Conservation (phyloP, 2,797 vertebrate genomes). For the Cossypha polioptera region DNA sequence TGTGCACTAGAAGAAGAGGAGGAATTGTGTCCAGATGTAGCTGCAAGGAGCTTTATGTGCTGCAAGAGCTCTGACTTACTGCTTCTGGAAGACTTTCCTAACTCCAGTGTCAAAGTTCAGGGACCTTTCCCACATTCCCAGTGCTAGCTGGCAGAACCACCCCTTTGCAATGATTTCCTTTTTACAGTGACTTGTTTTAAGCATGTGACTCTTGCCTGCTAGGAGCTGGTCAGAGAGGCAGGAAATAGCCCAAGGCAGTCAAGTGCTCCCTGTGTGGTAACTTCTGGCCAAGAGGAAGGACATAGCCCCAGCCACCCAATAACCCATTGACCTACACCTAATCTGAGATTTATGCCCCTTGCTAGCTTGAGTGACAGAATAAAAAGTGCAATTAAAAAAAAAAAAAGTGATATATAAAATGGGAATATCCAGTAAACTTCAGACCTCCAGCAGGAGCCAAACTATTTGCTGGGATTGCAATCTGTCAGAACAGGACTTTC, state of each 20-base stretch:
- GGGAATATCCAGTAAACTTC: background rate
- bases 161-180: background rate
- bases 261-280: background rate
- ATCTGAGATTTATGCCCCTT: background rate
- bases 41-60: background rate
- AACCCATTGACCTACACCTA: background rate
- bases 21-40: background rate
- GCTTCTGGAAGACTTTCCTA: background rate
- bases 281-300: background rate
- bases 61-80: background rate
- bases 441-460: accelerated
- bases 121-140: background rate
- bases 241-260: background rate
- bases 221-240: background rate
- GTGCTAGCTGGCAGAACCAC: background rate
- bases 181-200: background rate
- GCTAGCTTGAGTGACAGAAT: background rate
- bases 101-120: background rate
- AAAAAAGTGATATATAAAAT: background rate
- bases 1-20: background rate
- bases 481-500: background rate
- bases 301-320: background rate
- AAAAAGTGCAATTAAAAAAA: background rate
- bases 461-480: background rate
- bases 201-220: background rate